phyloP scores from a whole-genome alignment of 2,113 vertebrate genomes.

The Salvelinus namaycush region DNA sequence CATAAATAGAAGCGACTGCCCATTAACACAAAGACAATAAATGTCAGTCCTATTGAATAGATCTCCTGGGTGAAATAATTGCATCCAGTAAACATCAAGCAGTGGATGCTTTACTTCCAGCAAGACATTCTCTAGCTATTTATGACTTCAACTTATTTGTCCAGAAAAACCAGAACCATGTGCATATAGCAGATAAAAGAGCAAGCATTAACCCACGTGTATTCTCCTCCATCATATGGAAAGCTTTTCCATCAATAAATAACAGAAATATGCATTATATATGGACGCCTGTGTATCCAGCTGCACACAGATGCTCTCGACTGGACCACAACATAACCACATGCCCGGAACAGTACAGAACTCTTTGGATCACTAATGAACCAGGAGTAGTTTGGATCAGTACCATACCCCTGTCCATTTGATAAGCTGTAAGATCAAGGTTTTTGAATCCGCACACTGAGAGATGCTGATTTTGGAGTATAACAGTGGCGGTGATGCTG shows the following conservation, averaged over 20 bases:
- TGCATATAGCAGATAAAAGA: conserved; percentile 22
- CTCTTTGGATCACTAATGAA: neutral
- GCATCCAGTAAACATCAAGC: conserved; percentile 19
- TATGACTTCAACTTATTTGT: neutral
- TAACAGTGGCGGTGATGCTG: neutral
- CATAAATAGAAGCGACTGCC: conserved; percentile 66
- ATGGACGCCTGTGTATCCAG: conserved; percentile 52
- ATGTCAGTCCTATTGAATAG: conserved; percentile 56
- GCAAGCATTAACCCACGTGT: conserved; percentile 47
- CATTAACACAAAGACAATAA: conserved; percentile 59
- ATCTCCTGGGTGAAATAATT: conserved; percentile 57
- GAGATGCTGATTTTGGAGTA: neutral
- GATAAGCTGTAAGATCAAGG: neutral
- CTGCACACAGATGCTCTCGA: neutral
- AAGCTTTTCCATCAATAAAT: conserved; percentile 66
- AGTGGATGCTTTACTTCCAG: neutral
- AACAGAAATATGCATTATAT: conserved; percentile 69
- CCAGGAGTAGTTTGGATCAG: neutral
- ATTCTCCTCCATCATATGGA: conserved; percentile 59
- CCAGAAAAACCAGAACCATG: conserved; percentile 5
- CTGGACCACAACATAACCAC: neutral
- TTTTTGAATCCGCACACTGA: neutral
- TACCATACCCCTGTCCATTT: neutral
- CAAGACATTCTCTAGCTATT: neutral
- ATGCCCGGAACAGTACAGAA: neutral